Evolutionary conservation across 2,888 invertebrate genomes (phyloP), one percentile per base, ranked within the genome.

Genomic region (Nudaria mundana): DNA sequence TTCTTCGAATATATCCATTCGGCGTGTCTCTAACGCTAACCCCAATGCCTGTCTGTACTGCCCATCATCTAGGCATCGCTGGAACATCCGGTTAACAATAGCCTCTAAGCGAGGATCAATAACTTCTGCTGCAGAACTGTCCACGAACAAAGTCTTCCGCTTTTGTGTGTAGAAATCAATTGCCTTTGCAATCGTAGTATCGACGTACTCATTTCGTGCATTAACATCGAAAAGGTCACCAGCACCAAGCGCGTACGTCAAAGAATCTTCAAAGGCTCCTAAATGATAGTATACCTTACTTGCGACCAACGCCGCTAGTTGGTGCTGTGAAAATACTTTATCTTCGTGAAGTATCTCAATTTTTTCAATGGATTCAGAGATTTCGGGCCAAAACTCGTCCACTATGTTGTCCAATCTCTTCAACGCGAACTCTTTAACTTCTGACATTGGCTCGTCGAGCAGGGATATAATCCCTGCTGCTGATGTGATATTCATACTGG

Each of bases 281-380:
- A 99, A 90, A 81, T 99, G 98, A 79, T 98, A 99, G 74, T 98
- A 98, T 0, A 98, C 98, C 87, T 99, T 99, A 58, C 98, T 99
- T 4, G 98, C 98, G 3, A 99, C 97, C 58, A 99, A 91, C 16
- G 99, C 98, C 33, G 99, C 99, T 37, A 98, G 85, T 68, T 98
- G 94, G 67, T 97, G 95, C 71, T 98, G 95, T 23, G 93, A 92
- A 79, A 99, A 95, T 23, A 89, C 90, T 69, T 95, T 93, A 71
- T 98, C 97, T 86, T 99, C 99, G 71, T 98, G 97, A 16, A 99
- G 90, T 75, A 97, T 96, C 89, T 99, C 99, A 67, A 99, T 98
- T 88, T 98, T 98, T 69, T 96, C 96, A 62, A 99, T 97, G 8
- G 98, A 96, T 83, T 99, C 98, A 0, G 98, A 98, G 63, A 99